These are phyloP conservation scores for Netelia fuscicornis DNA, from an alignment of 2,888 invertebrate genomes.

Conservation along the genomic window DNA sequence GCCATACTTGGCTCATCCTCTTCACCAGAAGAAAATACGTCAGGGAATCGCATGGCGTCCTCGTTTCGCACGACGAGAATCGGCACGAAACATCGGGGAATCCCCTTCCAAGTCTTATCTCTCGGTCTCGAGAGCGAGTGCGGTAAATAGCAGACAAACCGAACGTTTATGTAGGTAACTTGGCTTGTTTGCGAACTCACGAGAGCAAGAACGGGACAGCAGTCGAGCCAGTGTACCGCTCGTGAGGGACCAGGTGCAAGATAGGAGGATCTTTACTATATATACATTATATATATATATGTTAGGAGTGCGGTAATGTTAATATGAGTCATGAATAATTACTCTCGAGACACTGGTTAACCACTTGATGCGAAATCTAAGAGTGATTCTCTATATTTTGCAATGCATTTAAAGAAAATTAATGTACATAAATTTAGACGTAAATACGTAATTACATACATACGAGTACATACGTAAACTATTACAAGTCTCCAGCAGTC, in stretches of 20 bases:
- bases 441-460: too few relatives aligned
- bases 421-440: too few relatives aligned
- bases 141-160: constrained; percentile 23
- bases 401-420: too few relatives aligned
- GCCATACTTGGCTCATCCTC: neutral
- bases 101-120: constrained; percentile 12
- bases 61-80: constrained; percentile 63
- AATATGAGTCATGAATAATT: too few relatives aligned
- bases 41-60: constrained; percentile 38
- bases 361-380: too few relatives aligned
- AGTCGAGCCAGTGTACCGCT: constrained; percentile 1
- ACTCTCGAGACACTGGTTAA: too few relatives aligned
- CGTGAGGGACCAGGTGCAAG: neutral
- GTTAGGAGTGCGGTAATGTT: too few relatives aligned
- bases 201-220: constrained; percentile 18
- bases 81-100: constrained; percentile 50
- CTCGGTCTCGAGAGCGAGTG: constrained; percentile 1
- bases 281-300: too few relatives aligned
- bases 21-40: constrained; percentile 11
- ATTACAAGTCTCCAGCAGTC: too few relatives aligned
- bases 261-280: neutral
- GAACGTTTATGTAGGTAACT: constrained; percentile 52
- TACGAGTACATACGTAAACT: too few relatives aligned
- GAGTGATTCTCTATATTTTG: too few relatives aligned
- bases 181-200: constrained; percentile 46